Conservation (phyloP, 2,888 invertebrate species). For the Campoletis raptor region DNA sequence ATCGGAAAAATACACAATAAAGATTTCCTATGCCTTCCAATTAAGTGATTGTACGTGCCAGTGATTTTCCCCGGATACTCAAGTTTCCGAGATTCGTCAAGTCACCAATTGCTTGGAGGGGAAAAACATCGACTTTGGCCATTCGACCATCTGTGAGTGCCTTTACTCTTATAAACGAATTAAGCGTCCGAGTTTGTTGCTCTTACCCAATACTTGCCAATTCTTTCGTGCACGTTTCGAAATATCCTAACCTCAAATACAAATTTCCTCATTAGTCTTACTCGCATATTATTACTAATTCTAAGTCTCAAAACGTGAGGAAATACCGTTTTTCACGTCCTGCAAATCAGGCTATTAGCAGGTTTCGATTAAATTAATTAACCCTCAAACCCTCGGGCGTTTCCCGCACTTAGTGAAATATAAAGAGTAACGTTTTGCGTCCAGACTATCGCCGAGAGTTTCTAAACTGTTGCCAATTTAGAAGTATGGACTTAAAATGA, state of each 20-base stretch:
- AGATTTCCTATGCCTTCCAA: slow-evolving; percentile 63
- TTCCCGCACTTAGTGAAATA: not conserved
- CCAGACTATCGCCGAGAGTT: too few relatives aligned
- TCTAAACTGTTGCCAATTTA: too few relatives aligned
- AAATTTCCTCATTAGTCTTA: slow-evolving; percentile 1
- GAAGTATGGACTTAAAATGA: too few relatives aligned
- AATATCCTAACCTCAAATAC: slow-evolving; percentile 28
- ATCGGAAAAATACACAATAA: slow-evolving; percentile 18
- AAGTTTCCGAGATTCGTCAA: slow-evolving; percentile 62
- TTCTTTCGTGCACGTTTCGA: slow-evolving; percentile 39
- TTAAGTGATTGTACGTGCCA: slow-evolving; percentile 55
- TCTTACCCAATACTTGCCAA: slow-evolving; percentile 40
- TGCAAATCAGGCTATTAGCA: not conserved
- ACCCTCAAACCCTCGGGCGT: not conserved
- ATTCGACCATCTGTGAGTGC: slow-evolving; percentile 53
- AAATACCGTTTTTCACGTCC: not conserved
- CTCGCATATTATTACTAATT: not conserved
- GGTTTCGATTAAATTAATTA: not conserved
- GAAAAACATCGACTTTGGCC: slow-evolving; percentile 44
- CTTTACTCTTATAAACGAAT: not conserved
- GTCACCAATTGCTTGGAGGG: slow-evolving; percentile 64
- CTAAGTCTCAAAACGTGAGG: not conserved
- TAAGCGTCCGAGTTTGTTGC: not conserved
- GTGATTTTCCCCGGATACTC: slow-evolving; percentile 58
- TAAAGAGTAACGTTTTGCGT: not conserved